Percentiles rank a stretch among this genome's conserved stretches.
Evolutionary conservation across 2,113 vertebrate genomes (phyloP).

Genomic region (Puntigrus tetrazona): DNA sequence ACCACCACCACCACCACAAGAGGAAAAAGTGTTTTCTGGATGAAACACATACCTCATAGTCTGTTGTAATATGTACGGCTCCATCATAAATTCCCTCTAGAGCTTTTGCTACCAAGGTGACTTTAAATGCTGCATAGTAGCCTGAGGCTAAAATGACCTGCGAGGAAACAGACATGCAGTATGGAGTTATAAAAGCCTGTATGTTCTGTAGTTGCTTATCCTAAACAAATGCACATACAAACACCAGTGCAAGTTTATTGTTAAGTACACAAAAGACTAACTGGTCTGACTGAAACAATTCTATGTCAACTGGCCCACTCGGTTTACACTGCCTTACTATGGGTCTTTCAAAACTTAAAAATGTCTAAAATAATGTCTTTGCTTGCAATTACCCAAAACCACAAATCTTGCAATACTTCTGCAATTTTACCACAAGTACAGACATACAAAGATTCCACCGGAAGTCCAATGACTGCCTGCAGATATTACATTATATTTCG

Average conservation of each 20-base stretch:
- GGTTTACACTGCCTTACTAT: background rate
- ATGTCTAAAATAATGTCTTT: background rate
- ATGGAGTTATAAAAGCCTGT: background rate
- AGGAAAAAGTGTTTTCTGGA: background rate
- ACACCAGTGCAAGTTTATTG: background rate
- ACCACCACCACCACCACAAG: background rate
- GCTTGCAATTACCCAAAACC: background rate
- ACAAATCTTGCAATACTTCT: conserved; percentile 14
- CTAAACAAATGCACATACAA: conserved; percentile 13
- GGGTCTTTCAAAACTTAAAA: background rate
- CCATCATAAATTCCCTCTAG: conserved; percentile 93
- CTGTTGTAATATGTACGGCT: conserved; percentile 93
- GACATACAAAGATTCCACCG: conserved; percentile 19
- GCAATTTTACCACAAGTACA: conserved; percentile 13
- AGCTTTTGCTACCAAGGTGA: conserved; percentile 87
- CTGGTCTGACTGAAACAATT: background rate
- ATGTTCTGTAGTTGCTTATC: conserved; percentile 20
- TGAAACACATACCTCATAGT: conserved; percentile 85
- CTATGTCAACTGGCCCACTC: background rate
- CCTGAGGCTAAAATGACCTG: conserved; percentile 92
- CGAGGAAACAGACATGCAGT: conserved; percentile 23
- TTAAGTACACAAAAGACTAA: background rate
- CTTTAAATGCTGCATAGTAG: conserved; percentile 91
- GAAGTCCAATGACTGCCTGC: conserved; percentile 21
- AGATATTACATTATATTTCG: background rate